A percentile compares a stretch with the other conserved stretches of the same genome.
These are phyloP conservation scores for Planiliza haematocheilus DNA, from an alignment of 2,113 vertebrate species.

Conservation along the genomic window DNA sequence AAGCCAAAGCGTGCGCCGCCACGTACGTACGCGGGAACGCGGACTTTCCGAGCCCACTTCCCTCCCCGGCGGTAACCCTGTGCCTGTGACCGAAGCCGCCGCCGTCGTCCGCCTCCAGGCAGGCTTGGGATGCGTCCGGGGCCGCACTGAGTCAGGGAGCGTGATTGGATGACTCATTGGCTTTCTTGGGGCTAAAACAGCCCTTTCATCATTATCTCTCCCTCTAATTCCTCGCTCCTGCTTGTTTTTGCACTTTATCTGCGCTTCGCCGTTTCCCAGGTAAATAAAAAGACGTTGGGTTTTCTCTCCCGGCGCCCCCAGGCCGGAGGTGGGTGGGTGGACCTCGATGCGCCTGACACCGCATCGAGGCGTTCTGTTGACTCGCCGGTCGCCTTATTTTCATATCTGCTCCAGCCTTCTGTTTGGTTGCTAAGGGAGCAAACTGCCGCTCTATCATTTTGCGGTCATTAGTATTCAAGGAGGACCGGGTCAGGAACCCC, in stretches of 20 bases:
- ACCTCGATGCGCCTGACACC: constrained; percentile 51
- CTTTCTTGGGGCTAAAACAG: constrained; percentile 66
- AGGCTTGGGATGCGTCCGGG: constrained; percentile 54
- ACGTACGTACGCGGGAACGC: constrained; percentile 58
- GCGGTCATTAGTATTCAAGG: constrained; percentile 65
- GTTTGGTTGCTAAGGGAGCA: constrained; percentile 55
- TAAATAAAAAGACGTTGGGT: constrained; percentile 58
- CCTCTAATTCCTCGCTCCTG: constrained; percentile 8
- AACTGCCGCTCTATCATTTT: constrained; percentile 53
- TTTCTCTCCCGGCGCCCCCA: constrained; percentile 20
- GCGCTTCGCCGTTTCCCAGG: constrained; percentile 43
- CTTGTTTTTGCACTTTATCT: constrained; percentile 51
- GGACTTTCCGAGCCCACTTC: constrained; percentile 58
- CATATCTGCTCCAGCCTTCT: constrained; percentile 53
- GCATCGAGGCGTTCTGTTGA: constrained; percentile 52
- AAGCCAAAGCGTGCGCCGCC: constrained; percentile 10
- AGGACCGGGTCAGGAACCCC: constrained; percentile 46
- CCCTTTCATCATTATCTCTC: constrained; percentile 63
- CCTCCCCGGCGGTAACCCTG: constrained; percentile 13
- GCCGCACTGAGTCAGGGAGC: constrained; percentile 69
- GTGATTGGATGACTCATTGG: constrained; percentile 70
- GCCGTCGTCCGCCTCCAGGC: no score
- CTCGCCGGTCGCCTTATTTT: constrained; percentile 60
- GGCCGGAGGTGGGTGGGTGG: not conserved
- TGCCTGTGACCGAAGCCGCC: constrained; percentile 67